Percentiles rank a stretch among this genome's conserved stretches.
Conservation (phyloP, 2,888 invertebrate genomes). For the Stratiomys singularior region DNA sequence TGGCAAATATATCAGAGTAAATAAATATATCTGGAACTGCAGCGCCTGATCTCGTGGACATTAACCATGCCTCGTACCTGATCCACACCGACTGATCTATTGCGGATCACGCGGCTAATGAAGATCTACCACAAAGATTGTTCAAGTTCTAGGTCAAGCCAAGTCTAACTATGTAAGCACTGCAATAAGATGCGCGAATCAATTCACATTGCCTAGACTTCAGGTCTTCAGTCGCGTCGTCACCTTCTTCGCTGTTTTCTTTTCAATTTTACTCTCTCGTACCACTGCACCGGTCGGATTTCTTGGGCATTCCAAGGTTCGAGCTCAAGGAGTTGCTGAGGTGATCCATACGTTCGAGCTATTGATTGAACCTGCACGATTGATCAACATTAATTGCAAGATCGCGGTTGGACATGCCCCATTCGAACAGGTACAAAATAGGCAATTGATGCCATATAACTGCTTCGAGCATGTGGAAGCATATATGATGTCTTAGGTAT, state of each 20-base stretch:
- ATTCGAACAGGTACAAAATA: constrained; percentile 34
- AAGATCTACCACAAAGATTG: constrained; percentile 43
- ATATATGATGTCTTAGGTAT: not conserved
- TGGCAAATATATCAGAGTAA: not conserved
- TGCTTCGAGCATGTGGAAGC: not conserved
- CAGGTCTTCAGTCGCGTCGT: not conserved
- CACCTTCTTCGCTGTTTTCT: not conserved
- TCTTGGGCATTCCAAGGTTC: not conserved
- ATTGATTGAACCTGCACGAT: constrained; percentile 44
- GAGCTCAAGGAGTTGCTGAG: not conserved
- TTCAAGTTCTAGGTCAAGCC: constrained; percentile 44
- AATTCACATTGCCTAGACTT: not conserved
- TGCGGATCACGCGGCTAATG: not conserved
- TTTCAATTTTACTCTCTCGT: not conserved
- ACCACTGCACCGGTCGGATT: not conserved
- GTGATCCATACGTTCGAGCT: constrained; percentile 14
- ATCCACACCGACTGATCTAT: not conserved
- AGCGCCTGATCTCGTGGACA: not conserved
- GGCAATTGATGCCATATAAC: not conserved
- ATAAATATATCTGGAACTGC: not conserved
- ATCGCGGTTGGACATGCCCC: constrained; percentile 35
- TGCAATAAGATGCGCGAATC: not conserved
- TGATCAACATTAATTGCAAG: constrained; percentile 44
- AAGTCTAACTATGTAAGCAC: not conserved
- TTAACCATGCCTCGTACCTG: not conserved